phyloP scores from a whole-genome alignment of 2,888 invertebrate genomes.

The Serripes groenlandicus region DNA sequence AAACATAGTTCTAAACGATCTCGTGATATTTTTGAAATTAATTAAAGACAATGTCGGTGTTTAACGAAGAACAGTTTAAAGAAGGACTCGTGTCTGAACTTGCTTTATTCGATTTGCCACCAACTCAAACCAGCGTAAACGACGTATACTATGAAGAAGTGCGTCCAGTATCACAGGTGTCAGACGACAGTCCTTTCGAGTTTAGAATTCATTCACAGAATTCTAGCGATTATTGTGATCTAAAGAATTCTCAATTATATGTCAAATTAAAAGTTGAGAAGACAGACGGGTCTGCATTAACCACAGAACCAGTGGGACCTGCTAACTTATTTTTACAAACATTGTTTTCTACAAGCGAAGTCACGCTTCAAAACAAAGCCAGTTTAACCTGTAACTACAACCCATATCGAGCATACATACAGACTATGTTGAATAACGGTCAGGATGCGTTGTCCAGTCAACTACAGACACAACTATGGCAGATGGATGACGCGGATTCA shows the following conservation, averaged over 20 bases:
- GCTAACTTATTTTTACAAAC: constrained; percentile 33
- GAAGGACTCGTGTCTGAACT: constrained; percentile 55
- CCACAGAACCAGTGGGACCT: constrained; percentile 18
- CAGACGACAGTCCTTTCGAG: constrained; percentile 56
- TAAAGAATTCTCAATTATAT: constrained; percentile 37
- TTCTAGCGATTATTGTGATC: constrained; percentile 48
- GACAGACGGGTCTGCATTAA: constrained; percentile 17
- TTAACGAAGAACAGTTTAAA: constrained; percentile 49
- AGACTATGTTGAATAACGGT: constrained; percentile 34
- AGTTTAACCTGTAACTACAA: constrained; percentile 25
- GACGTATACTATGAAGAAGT: constrained; percentile 59
- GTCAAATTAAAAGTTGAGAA: constrained; percentile 30
- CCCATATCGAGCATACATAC: constrained; percentile 21
- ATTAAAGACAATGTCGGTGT: constrained; percentile 53
- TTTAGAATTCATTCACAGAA: constrained; percentile 63
- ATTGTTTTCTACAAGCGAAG: constrained; percentile 36
- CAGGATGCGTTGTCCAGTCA: constrained; percentile 19
- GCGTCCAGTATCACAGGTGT: constrained; percentile 49
- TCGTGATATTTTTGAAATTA: constrained; percentile 39
- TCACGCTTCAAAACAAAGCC: constrained; percentile 35
- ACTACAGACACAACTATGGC: constrained; percentile 12
- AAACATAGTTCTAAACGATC: not conserved
- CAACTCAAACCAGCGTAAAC: constrained; percentile 58
- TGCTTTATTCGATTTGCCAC: constrained; percentile 56
- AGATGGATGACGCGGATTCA: constrained; percentile 13